Base-by-base conservation (phyloP, 2,113 vertebrate genomes). In the Pogona vitticeps region DNA sequence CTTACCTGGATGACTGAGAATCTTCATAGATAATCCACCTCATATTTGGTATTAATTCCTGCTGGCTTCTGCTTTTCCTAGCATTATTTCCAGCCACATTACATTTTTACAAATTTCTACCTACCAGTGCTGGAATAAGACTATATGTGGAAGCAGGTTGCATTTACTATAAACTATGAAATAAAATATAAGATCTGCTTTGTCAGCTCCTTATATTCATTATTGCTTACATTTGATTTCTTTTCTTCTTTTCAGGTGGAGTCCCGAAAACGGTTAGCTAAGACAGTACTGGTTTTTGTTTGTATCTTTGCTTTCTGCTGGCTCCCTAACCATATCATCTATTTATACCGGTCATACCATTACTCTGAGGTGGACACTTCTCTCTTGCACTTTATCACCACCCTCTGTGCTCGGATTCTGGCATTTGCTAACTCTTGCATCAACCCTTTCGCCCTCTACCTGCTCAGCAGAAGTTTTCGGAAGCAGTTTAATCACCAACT, bases 361-460 rank as follows among this genome's bases (percentile, higher is more conserved):
- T 99, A 99, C 93, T 97, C 97, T 1, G 94, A 98, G 94, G 98
- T 98, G 89, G 98, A 99, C 97, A 98, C 97, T 1, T 99, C 99
- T 1, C 88, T 97, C 92, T 93, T 95, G 79, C 99, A 99, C 88
- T 98, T 98, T 67, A 46, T 99, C 82, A 96, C 96, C 95, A 99
- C 97, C 38, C 95, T 99, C 83, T 96, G 95, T 0, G 98, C 99
- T 77, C 98, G 98, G 2, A 97, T 99, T 91, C 94, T 99, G 94
- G 98, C 98, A 0, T 99, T 99, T 93, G 97, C 98, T 89, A 99
- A 99, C 96, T 99, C 99, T 70, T 99, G 98, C 18, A 96, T 99
- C 79, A 99, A 99, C 94, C 99, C 99, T 0, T 98, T 99, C 33
- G 98, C 98, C 46, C 98, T 99, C 76, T 99, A 99, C 91, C 94